Evolutionary conservation across 2,797 vertebrate species (phyloP), one percentile per base, ranked within the genome.

Genomic region (Anguilla pacifica): DNA sequence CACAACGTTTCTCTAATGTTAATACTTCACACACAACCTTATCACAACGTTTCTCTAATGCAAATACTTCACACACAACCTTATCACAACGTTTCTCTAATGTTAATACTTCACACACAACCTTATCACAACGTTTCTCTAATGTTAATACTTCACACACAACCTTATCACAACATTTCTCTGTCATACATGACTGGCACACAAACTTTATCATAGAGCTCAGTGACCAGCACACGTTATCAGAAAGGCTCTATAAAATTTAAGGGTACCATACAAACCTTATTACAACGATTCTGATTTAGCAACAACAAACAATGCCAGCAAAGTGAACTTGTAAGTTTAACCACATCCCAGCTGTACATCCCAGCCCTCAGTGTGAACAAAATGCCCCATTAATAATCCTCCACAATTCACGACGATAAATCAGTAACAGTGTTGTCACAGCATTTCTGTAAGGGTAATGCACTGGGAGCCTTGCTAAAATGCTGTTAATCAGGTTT

Each of bases 21-120:
- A 97, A 98, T 96, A 93, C 93, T 92, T 95, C 91, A 72, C 72
- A 87, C 83, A 91, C 91, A 93, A 83, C 43, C 6, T 53, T 53
- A 28, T 19, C 51, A 43, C 43, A 67, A 67, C 19, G 64, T 5
- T n/a, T 67, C 19, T 67, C 6, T 25, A 3, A 31, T n/a, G 74
- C 87, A 87, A 90, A 82, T 74, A 28, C 6, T 31, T 51, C 3
- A 83, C 49, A 72, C 49, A 84, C 64, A 84, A 87, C 35, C 10
- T 51, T 83, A 84, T 55, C 46, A 49, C 83, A 74, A 74, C 31
- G 35, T 28, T 13, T 74, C 64, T 19, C 19, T 57, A 72, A 28
- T 6, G 31, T 11, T 22, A 53, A 39, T 83, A 77, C 51, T 55
- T 74, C 1, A 22, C 15, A 53, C 51, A 53, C 51, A 53, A 53